phyloP scores from a whole-genome alignment of 2,888 invertebrate genomes.

The Drosophila atripex region DNA sequence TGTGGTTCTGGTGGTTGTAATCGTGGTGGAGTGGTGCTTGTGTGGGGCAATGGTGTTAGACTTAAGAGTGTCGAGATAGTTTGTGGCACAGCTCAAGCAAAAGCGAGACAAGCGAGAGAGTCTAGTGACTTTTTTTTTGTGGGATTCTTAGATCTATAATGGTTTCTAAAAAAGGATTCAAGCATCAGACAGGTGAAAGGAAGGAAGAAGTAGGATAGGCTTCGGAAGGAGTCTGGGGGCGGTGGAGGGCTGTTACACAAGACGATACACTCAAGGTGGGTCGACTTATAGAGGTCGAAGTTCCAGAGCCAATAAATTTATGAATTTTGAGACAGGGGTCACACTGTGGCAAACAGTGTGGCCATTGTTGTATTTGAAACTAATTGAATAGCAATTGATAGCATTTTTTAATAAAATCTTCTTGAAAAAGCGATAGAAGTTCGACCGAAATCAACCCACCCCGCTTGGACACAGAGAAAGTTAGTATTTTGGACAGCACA shows the following conservation, averaged over 20 bases:
- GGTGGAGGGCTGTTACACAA: conserved; percentile 3
- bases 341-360: too few species aligned
- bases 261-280: conserved; percentile 1
- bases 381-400: too few species aligned
- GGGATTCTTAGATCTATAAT: not conserved
- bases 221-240: not conserved
- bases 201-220: conserved; percentile 1
- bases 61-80: not conserved
- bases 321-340: too few species aligned
- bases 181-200: conserved; percentile 4
- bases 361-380: too few species aligned
- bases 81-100: not conserved
- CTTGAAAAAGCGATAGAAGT: not conserved
- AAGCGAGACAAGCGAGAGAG: conserved; percentile 1
- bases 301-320: not conserved
- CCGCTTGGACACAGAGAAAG: conserved; percentile 18
- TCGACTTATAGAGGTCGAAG: not conserved
- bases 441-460: conserved; percentile 7
- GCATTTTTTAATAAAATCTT: too few species aligned
- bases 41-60: not conserved
- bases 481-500: conserved; percentile 79
- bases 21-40: not conserved
- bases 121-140: not conserved
- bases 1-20: not conserved
- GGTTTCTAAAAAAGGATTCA: conserved; percentile 1